Conservation (phyloP, 2,888 invertebrate species). For the Amphimallon solstitiale region DNA sequence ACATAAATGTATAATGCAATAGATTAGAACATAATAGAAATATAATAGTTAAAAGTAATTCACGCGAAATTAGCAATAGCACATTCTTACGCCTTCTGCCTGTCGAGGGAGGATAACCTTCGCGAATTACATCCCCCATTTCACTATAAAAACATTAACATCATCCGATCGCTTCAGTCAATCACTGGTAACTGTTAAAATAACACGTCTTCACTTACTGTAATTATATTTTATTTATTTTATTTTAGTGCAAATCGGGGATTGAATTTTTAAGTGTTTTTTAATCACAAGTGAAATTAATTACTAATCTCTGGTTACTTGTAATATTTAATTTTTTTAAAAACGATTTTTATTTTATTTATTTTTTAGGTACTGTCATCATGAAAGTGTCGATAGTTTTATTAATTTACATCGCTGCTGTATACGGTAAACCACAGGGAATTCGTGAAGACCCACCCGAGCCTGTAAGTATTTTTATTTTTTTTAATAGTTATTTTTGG, state of each 20-base stretch:
- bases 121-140: constrained; percentile 34
- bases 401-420: constrained; percentile 19
- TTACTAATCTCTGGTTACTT: too few relatives aligned
- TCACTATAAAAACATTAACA: constrained; percentile 29
- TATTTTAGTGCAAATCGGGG: neutral
- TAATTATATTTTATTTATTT: neutral
- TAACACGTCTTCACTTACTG: constrained; percentile 4
- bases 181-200: constrained; percentile 20
- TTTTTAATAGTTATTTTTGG: too few relatives aligned
- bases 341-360: neutral
- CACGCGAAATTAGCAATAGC: constrained; percentile 27
- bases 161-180: constrained; percentile 14
- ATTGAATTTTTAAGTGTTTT: too few relatives aligned
- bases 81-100: constrained; percentile 26
- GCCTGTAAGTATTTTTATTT: constrained; percentile 41
- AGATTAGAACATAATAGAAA: too few relatives aligned
- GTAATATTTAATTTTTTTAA: too few relatives aligned
- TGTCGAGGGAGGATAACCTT: constrained; percentile 37
- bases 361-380: constrained; percentile 6
- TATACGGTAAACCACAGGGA: constrained; percentile 35
- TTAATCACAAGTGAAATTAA: too few relatives aligned
- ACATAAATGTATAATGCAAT: too few relatives aligned
- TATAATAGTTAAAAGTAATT: constrained; percentile 21
- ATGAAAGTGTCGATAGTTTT: constrained; percentile 32
- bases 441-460: constrained; percentile 39